A percentile compares a stretch with the other conserved stretches of the same genome.
Evolutionary conservation across 2,797 vertebrate genomes (phyloP).

Genomic region (Rhinatrema bivittatum): DNA sequence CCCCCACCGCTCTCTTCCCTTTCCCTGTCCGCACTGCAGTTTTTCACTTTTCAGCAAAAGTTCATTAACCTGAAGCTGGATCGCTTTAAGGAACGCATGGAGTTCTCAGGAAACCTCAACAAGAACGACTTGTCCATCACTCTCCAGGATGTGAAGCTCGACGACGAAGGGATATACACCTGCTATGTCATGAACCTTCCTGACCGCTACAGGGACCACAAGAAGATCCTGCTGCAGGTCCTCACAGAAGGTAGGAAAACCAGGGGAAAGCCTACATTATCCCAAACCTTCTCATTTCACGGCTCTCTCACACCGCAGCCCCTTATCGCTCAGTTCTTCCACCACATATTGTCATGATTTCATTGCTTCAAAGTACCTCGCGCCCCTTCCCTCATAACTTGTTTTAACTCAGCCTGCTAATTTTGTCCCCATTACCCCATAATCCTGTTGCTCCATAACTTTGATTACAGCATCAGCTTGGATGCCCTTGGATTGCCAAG

Average conservation of each 20-base stretch:
- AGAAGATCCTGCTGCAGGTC: slow-evolving; percentile 69
- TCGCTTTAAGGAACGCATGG: slow-evolving; percentile 77
- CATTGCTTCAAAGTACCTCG: no score
- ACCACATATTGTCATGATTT: no score
- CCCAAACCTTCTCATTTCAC: no score
- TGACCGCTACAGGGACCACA: slow-evolving; percentile 76
- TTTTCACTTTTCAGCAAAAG: slow-evolving; percentile 80
- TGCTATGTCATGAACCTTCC: slow-evolving; percentile 90
- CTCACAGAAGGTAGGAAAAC: slow-evolving; percentile 80
- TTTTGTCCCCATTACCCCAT: no score
- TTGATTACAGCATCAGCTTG: no score
- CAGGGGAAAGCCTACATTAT: no score
- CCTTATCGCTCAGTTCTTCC: no score
- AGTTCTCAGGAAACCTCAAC: slow-evolving; percentile 81
- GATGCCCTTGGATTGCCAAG: no score
- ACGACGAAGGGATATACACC: slow-evolving; percentile 80
- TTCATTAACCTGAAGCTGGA: slow-evolving; percentile 66
- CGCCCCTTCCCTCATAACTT: slow-evolving; percentile 43
- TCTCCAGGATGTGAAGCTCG: slow-evolving; percentile 74
- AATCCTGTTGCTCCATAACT: no score
- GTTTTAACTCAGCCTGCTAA: no score
- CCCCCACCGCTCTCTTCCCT: no score
- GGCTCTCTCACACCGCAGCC: no score
- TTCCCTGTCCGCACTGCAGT: slow-evolving; percentile 44
- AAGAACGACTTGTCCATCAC: slow-evolving; percentile 88